Conservation (phyloP, 2,113 vertebrate species). For the Todiramphus chloris region DNA sequence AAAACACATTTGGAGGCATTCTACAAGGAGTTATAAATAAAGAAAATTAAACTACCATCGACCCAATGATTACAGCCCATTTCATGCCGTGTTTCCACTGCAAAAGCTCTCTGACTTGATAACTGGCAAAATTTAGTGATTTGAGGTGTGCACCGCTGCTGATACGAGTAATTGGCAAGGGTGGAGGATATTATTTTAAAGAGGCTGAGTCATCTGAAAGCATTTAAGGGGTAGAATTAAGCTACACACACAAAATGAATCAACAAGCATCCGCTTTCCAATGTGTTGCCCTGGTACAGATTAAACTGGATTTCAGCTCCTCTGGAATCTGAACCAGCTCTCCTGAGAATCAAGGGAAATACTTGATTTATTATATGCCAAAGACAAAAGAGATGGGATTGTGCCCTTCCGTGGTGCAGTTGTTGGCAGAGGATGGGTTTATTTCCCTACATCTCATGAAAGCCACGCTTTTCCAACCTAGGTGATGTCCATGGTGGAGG, state of each 20-base stretch:
- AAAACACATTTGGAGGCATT: not conserved
- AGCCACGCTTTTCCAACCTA: not conserved
- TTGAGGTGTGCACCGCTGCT: slow-evolving; percentile 15
- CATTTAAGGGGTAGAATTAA: slow-evolving; percentile 1
- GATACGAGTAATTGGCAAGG: slow-evolving; percentile 38
- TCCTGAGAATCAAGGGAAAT: not conserved
- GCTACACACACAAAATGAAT: not conserved
- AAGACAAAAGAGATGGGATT: not conserved
- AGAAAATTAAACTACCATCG: slow-evolving; percentile 53
- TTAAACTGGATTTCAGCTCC: not conserved
- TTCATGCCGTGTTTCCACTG: not conserved
- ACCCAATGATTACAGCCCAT: slow-evolving; percentile 1
- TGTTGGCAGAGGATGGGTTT: not conserved
- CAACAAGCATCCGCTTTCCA: not conserved
- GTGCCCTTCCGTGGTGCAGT: not conserved
- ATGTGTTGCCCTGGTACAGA: not conserved
- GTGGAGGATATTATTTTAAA: slow-evolving; percentile 29
- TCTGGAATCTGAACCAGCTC: not conserved
- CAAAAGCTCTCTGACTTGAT: slow-evolving; percentile 3
- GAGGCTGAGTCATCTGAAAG: slow-evolving; percentile 11
- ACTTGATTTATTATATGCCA: not conserved
- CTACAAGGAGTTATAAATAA: slow-evolving; percentile 47
- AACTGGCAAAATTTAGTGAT: slow-evolving; percentile 47
- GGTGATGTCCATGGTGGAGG: not conserved
- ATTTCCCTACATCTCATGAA: not conserved